phyloP scores from a whole-genome alignment of 2,888 invertebrate genomes.

The Mesorhabditis belari region DNA sequence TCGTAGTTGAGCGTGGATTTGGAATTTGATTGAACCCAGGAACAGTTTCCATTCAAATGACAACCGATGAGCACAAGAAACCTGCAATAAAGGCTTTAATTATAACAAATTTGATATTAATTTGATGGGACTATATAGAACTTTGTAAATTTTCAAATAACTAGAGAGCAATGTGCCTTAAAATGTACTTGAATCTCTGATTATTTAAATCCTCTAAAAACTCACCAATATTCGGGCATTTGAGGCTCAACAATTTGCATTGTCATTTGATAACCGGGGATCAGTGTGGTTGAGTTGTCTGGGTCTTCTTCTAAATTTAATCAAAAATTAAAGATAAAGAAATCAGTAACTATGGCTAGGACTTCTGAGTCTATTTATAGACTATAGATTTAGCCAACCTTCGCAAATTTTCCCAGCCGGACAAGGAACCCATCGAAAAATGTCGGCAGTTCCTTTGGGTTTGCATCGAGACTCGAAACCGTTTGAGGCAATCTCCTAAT shows the following conservation, averaged over 20 bases:
- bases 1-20: conserved; percentile 69
- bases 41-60: conserved; percentile 69
- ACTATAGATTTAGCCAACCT: conserved; percentile 2
- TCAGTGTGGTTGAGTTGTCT: conserved; percentile 72
- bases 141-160: too few relatives aligned
- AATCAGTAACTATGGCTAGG: too few relatives aligned
- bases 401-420: conserved; percentile 25
- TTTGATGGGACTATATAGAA: too few relatives aligned
- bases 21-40: conserved; percentile 65
- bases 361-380: too few relatives aligned
- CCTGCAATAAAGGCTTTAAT: conserved; percentile 12
- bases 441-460: conserved; percentile 31
- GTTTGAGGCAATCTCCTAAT: conserved; percentile 68
- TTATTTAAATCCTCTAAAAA: neutral
- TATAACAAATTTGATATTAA: too few relatives aligned
- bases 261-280: conserved; percentile 83
- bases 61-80: conserved; percentile 90
- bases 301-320: conserved; percentile 66
- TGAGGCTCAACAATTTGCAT: conserved; percentile 81
- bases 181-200: neutral
- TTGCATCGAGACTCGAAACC: conserved; percentile 68
- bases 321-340: too few relatives aligned
- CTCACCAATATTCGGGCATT: conserved; percentile 73
- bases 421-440: conserved; percentile 41
- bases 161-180: too few relatives aligned